Percentiles rank a stretch among this genome's conserved stretches.
Evolutionary conservation across 1,140 invertebrate species (phyloP).

Genomic region (Eufriesea mexicana): DNA sequence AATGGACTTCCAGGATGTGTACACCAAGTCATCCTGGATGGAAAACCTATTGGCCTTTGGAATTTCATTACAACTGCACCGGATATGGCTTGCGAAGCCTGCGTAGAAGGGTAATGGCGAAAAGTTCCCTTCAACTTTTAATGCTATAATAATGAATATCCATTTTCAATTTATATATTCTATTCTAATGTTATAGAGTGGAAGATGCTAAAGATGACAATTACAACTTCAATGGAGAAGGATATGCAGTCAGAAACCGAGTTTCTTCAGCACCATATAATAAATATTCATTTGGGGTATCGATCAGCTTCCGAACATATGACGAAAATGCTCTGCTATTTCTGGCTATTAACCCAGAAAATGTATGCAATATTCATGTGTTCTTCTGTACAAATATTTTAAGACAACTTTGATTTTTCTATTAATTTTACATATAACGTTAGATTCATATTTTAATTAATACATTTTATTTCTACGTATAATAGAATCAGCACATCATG

Average conservation of each 20-base stretch:
- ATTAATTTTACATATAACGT: neutral
- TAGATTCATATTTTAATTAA: neutral
- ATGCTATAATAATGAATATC: no score
- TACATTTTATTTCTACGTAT: neutral
- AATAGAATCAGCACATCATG: slow-evolving; percentile 89
- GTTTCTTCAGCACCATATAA: slow-evolving; percentile 86
- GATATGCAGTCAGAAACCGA: slow-evolving; percentile 88
- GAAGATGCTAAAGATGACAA: slow-evolving; percentile 82
- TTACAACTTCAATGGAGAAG: slow-evolving; percentile 89
- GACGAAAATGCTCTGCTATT: slow-evolving; percentile 95
- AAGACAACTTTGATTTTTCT: no score
- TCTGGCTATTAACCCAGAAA: slow-evolving; percentile 88
- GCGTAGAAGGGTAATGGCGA: slow-evolving; percentile 86
- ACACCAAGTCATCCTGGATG: slow-evolving; percentile 90
- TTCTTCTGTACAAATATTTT: neutral
- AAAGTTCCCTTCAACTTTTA: neutral
- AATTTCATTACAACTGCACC: slow-evolving; percentile 88
- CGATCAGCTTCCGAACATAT: slow-evolving; percentile 91
- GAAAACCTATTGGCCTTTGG: slow-evolving; percentile 92
- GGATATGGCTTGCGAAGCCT: slow-evolving; percentile 88
- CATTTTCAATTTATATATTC: neutral
- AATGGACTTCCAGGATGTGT: slow-evolving; percentile 89
- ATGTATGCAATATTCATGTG: slow-evolving; percentile 76
- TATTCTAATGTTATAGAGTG: slow-evolving; percentile 78
- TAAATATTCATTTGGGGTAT: slow-evolving; percentile 89